Percentiles rank a stretch among this genome's conserved stretches.
Evolutionary conservation across 2,797 vertebrate species (phyloP).

Genomic region (Macropodus opercularis): DNA sequence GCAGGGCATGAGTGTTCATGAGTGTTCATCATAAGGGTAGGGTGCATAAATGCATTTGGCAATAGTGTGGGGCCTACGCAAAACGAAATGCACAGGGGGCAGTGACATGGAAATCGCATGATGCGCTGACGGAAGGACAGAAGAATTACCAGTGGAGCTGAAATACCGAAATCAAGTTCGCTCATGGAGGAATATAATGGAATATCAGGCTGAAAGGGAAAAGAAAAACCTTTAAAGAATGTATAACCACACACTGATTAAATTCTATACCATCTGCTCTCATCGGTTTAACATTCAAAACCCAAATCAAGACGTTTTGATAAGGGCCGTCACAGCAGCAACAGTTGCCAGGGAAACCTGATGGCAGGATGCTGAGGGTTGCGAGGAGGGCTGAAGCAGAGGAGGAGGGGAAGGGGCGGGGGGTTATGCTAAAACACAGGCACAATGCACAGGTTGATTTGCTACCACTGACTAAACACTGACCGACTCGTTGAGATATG

Average conservation of each 20-base stretch:
- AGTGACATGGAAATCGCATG: constrained; percentile 28
- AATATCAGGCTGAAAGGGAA: not conserved
- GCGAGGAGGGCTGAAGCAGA: not conserved
- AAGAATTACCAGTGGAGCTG: constrained; percentile 40
- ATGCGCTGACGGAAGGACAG: constrained; percentile 32
- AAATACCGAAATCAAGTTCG: constrained; percentile 37
- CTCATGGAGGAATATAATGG: constrained; percentile 14
- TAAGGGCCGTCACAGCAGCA: constrained; percentile 79
- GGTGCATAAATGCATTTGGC: constrained; percentile 54
- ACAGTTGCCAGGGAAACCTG: constrained; percentile 85
- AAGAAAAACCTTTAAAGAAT: not conserved
- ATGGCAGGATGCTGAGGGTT: constrained; percentile 70
- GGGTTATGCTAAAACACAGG: constrained; percentile 55
- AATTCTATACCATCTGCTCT: constrained; percentile 52
- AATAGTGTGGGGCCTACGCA: constrained; percentile 43
- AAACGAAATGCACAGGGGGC: constrained; percentile 41
- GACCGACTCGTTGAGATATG: constrained; percentile 48
- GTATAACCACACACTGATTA: not conserved
- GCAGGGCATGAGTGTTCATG: constrained; percentile 61
- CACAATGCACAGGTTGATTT: constrained; percentile 64
- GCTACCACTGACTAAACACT: constrained; percentile 56
- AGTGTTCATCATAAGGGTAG: constrained; percentile 66
- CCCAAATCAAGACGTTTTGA: constrained; percentile 69
- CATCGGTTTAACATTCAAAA: constrained; percentile 74
- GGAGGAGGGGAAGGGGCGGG: not conserved